phyloP scores from a whole-genome alignment of 1,140 invertebrate species.

The Drosophila miranda region DNA sequence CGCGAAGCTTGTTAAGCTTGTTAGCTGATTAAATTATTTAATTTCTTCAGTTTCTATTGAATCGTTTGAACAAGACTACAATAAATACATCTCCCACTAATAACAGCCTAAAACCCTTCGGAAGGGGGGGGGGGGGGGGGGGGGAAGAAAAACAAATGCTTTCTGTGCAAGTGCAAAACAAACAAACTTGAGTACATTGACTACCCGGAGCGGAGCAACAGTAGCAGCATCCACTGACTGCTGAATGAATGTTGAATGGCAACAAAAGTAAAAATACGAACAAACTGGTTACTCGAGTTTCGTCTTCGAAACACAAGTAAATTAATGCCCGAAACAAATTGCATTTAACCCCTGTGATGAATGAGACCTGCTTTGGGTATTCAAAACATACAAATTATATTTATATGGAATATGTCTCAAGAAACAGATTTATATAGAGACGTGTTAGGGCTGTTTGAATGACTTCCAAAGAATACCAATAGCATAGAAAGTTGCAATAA shows the following conservation, averaged over 20 bases:
- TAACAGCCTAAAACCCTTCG: no score
- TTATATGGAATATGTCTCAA: no score
- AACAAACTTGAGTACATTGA: conserved; percentile 36
- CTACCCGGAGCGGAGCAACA: conserved; percentile 29
- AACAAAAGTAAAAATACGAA: conserved; percentile 47
- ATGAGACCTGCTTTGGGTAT: no score
- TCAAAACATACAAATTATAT: no score
- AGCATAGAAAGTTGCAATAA: conserved; percentile 60
- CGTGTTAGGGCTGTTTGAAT: conserved; percentile 9
- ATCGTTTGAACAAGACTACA: no score
- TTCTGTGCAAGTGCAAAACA: conserved; percentile 26
- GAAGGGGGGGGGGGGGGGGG: no score
- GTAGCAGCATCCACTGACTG: conserved; percentile 2
- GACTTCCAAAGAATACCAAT: conserved; percentile 50
- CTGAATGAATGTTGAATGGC: conserved; percentile 38
- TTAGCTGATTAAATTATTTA: no score
- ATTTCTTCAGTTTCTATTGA: no score
- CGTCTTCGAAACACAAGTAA: conserved; percentile 47
- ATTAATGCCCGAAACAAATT: conserved; percentile 25
- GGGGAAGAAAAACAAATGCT: not conserved
- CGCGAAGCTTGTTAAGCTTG: no score
- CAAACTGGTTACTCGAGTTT: conserved; percentile 77
- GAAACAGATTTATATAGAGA: no score
- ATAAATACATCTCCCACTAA: no score
- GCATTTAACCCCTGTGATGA: no score